Base-by-base conservation (phyloP, 2,888 invertebrate species). In the Tetrapedia diversipes region DNA sequence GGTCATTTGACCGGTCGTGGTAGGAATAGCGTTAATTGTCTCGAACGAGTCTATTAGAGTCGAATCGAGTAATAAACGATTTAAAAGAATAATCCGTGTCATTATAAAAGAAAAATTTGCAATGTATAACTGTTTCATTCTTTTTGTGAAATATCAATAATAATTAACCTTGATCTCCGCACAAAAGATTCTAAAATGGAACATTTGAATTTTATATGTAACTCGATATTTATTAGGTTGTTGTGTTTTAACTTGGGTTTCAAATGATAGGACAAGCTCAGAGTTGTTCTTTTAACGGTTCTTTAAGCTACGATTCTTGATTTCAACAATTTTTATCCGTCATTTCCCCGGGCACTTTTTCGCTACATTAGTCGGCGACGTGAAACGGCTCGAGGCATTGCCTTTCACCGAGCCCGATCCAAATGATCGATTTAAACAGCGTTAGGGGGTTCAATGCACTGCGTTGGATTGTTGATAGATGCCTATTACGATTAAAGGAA, bases 401-500 rank as follows among this genome's bases (percentile, higher is more conserved):
- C 77, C 77, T 78, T 78, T 78, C 77, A 78, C 77, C 45, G 27
- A 51, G 24, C 24, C 37, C 39, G 64, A 65, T 56, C 14, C 63
- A 41, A 77, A 14, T 60, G 47, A 77, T 79, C 68, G 72, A 65
- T 72, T 71, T 51, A 45, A 72, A 47, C 59, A 22, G 37, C 16
- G 65, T 68, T 64, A 77, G 45, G 45, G 27, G 59, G 60, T 64
- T 60, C 67, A 64, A 24, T 53, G 67, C 49, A 64, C 60, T 41
- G 45, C 27, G 51, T 29, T 41, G 53, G 10, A 24, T 70, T 51
- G 41, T n/a, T 39, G 57, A 67, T 68, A 63, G 49, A 53, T 22
- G 63, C n/a, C 77, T 39, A 56, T 77, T 67, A 72, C 78, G 65
- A 66, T 70, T 56, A 57, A 66, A 66, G 79, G 78, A 74, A 73